A percentile compares a stretch with the other conserved stretches of the same genome.
Conservation (phyloP, 2,797 vertebrate genomes). For the Enteromius unitaeniatus region DNA sequence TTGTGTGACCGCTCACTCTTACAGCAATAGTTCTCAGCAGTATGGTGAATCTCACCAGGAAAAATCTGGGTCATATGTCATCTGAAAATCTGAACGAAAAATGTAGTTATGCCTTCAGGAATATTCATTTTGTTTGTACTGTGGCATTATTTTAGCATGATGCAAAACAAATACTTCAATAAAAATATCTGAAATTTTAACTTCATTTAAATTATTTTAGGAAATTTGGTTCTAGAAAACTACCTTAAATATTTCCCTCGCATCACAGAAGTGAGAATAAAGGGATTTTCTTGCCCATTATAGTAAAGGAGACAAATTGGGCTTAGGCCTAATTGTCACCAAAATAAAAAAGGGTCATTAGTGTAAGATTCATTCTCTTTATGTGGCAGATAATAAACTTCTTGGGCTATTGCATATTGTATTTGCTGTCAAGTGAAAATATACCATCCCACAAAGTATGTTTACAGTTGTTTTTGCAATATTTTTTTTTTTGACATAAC, state of each 20-base stretch:
- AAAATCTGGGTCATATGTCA: neutral
- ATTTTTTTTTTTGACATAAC: neutral
- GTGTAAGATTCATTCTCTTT: neutral
- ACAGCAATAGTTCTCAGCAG: slow-evolving; percentile 72
- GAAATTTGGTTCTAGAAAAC: slow-evolving; percentile 2
- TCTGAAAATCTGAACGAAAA: neutral
- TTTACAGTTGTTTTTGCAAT: neutral
- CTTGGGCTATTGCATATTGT: neutral
- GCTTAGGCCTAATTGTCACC: neutral
- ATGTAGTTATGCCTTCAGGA: neutral
- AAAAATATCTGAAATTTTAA: neutral
- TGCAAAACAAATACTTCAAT: neutral
- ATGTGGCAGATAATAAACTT: neutral
- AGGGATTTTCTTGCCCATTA: neutral
- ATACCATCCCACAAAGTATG: neutral
- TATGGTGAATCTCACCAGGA: slow-evolving; percentile 52
- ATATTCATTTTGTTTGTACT: neutral
- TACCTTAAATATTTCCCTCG: neutral
- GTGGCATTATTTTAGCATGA: neutral
- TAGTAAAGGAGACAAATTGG: neutral
- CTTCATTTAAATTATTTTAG: neutral
- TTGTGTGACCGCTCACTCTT: slow-evolving; percentile 31
- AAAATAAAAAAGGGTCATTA: no score
- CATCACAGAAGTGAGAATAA: neutral
- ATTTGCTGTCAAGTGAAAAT: neutral